Base-by-base conservation (phyloP, 2,797 vertebrate genomes). In the Alcedo quadribrachys region DNA sequence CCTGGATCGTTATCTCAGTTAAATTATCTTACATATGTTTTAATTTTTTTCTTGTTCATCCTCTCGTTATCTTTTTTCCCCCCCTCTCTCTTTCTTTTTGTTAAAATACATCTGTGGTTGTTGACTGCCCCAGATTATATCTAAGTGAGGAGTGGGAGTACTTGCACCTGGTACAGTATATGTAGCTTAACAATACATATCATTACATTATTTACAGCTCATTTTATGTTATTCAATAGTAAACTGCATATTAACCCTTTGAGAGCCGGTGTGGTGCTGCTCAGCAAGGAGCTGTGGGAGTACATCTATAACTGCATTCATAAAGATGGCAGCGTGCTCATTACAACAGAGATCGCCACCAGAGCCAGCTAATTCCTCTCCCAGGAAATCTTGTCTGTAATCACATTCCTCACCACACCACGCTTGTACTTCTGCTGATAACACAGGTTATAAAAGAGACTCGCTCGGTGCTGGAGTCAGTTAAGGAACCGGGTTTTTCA, bases 51-150 rank as follows among this genome's bases (percentile, higher is more conserved):
- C 96, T 97, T 96, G 92, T 97, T 97, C 96, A 96, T 97, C 93
- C 95, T 96, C 97, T 90, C 93, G 93, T 93, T 85, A 89, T 95
- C 84, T 97, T 93, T 97, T 97, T 85, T 77, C 27, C 79, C 89
- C 60, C 93, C 79, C 89, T 60, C 93, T 96, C 92, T 95, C 85
- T 93, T 88, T 97, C 94, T 96, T 96, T 98, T 99, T 99, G 98
- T 99, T 98, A 98, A 98, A 98, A 98, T 98, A 98, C 98, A 99
- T 99, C 99, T 99, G 98, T 98, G 98, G 98, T 98, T 98, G 98
- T 98, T 98, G 98, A 97, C 98, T 98, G 98, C 97, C 98, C 97
- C 97, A 98, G 95, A 97, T 97, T 98, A 97, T 97, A 98, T 98
- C 98, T 98, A 98, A 98, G 98, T 98, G 97, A 97, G 97, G 98